A percentile compares a stretch with the other conserved stretches of the same genome.
Conservation (phyloP, 2,113 vertebrate genomes). For the Scatophagus argus region DNA sequence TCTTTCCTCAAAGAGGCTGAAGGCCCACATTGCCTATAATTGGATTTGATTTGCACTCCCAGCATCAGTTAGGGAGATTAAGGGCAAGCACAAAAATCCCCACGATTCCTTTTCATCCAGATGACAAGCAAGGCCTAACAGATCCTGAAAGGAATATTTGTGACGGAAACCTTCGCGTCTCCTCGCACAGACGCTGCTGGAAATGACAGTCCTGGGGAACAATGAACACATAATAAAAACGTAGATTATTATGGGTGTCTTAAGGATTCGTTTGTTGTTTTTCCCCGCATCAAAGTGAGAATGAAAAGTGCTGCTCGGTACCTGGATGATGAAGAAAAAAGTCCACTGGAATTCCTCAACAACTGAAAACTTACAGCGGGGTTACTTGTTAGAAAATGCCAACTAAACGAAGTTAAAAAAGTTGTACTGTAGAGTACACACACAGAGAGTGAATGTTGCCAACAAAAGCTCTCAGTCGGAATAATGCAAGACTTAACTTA, state of each 20-base stretch:
- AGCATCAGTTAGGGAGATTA: constrained; percentile 83
- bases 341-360: constrained; percentile 11
- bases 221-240: constrained; percentile 61
- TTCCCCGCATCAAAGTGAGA: neutral
- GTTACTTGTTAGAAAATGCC: constrained; percentile 16
- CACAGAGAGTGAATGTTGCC: constrained; percentile 30
- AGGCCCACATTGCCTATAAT: constrained; percentile 77
- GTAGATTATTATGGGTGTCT: constrained; percentile 47
- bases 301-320: constrained; percentile 11
- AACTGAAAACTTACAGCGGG: constrained; percentile 9
- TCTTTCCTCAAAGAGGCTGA: constrained; percentile 76
- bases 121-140: constrained; percentile 77
- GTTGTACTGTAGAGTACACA: constrained; percentile 28
- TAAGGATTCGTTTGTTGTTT: constrained; percentile 25
- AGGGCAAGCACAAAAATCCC: constrained; percentile 78
- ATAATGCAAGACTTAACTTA: constrained; percentile 75
- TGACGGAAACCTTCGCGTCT: constrained; percentile 62
- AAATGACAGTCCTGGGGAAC: constrained; percentile 51
- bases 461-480: constrained; percentile 49
- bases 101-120: constrained; percentile 78
- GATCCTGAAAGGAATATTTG: constrained; percentile 77
- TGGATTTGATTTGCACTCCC: constrained; percentile 81
- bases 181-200: constrained; percentile 37
- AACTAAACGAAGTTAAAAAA: constrained; percentile 50
- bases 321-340: constrained; percentile 42